phyloP scores from a whole-genome alignment of 1,140 invertebrate species.

The Heliconius hermathena region DNA sequence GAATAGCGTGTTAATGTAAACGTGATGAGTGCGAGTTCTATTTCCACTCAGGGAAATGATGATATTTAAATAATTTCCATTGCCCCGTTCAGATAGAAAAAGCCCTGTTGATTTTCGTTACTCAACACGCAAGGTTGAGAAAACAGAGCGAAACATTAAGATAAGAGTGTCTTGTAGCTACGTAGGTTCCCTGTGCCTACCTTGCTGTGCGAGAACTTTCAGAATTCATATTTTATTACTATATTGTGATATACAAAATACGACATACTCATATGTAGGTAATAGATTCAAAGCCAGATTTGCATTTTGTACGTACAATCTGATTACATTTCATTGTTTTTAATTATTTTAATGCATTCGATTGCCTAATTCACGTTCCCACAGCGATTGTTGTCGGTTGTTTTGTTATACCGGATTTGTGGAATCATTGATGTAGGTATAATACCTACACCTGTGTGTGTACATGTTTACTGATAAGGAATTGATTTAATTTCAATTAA shows the following conservation, averaged over 20 bases:
- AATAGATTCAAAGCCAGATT: background rate
- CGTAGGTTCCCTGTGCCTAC: no score
- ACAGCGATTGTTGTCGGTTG: slow-evolving; percentile 10
- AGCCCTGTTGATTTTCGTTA: no score
- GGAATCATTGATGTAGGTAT: background rate
- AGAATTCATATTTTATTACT: background rate
- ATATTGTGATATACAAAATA: background rate
- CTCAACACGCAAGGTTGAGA: no score
- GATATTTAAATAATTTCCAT: no score
- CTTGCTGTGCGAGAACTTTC: no score
- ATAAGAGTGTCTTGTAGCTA: no score
- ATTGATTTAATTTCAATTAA: background rate
- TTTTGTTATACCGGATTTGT: slow-evolving; percentile 5
- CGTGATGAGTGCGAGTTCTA: no score
- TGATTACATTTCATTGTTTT: slow-evolving; percentile 27
- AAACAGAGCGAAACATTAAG: no score
- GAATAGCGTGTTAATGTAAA: no score
- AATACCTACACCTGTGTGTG: background rate
- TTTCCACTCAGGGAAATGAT: no score
- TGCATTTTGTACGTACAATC: slow-evolving; percentile 17
- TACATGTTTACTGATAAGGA: background rate
- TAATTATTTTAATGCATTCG: slow-evolving; percentile 30
- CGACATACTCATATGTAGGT: no score
- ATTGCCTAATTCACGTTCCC: slow-evolving; percentile 22
- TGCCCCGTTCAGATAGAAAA: no score